Percentiles rank a stretch among this genome's conserved stretches.
Evolutionary conservation across 2,888 invertebrate species (phyloP).

Genomic region (Xestia c-nigrum): DNA sequence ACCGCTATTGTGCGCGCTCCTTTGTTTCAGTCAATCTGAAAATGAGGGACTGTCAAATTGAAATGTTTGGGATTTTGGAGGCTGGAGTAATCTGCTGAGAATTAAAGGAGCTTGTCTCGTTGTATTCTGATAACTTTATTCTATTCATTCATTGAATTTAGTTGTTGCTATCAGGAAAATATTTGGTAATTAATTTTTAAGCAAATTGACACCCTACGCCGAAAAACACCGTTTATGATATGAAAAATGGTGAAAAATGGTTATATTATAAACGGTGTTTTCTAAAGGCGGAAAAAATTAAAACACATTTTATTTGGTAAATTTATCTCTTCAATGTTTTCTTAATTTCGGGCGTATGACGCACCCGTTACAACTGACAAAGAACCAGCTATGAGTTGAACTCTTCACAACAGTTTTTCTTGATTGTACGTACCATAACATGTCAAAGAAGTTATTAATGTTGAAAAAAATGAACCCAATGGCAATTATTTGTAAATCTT

Average conservation of each 20-base stretch:
- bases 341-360: not conserved
- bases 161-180: no score
- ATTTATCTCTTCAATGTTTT: not conserved
- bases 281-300: no score
- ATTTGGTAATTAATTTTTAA: not conserved
- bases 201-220: not conserved
- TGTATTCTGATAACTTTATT: not conserved
- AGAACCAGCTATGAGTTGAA: not conserved
- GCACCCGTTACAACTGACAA: not conserved
- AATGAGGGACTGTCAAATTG: constrained; percentile 61
- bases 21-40: constrained; percentile 56
- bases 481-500: not conserved
- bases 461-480: not conserved
- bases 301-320: not conserved
- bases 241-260: no score
- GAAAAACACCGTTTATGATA: no score
- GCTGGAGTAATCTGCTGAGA: constrained; percentile 50
- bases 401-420: no score
- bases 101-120: constrained; percentile 39
- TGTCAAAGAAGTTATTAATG: not conserved
- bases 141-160: not conserved
- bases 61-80: constrained; percentile 54
- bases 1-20: constrained; percentile 53
- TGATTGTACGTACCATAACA: no score
- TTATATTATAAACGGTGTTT: no score